Evolutionary conservation across 1,140 invertebrate genomes (phyloP).

Genomic region (Papilio polytes): DNA sequence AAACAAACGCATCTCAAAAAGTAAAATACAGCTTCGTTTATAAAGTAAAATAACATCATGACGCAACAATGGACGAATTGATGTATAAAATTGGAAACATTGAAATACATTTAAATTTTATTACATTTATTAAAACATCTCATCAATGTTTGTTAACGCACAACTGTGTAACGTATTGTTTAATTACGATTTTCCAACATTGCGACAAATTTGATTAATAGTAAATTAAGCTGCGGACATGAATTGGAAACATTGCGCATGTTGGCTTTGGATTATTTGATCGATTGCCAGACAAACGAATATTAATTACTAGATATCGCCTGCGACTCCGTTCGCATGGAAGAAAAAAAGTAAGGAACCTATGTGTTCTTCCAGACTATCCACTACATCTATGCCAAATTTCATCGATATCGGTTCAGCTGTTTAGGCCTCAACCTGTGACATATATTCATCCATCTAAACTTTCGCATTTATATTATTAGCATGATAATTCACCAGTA

Average conservation of each 20-base stretch:
- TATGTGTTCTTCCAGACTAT: too few relatives aligned
- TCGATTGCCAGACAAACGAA: not conserved
- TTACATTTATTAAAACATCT: conserved; percentile 10
- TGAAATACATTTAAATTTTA: not conserved
- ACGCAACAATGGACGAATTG: not conserved
- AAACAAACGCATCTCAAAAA: not conserved
- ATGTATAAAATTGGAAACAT: not conserved
- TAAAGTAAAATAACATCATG: not conserved
- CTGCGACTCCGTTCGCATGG: not conserved
- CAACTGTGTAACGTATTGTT: conserved; percentile 20
- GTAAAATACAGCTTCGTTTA: not conserved
- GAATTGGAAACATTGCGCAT: conserved; percentile 22
- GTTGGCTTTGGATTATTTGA: conserved; percentile 8
- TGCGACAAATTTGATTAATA: conserved; percentile 28
- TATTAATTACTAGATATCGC: not conserved
- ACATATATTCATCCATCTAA: too few relatives aligned
- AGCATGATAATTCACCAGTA: too few relatives aligned
- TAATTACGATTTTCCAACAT: conserved; percentile 22
- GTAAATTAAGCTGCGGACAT: conserved; percentile 22
- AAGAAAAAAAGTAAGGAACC: too few relatives aligned
- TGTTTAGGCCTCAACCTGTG: too few relatives aligned
- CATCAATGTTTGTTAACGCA: conserved; percentile 20
- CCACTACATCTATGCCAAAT: too few relatives aligned
- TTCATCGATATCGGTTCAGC: too few relatives aligned
- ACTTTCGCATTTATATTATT: too few relatives aligned